Evolutionary conservation across 2,888 invertebrate species (phyloP).

Genomic region (Lepidocyrtinus sp.): DNA sequence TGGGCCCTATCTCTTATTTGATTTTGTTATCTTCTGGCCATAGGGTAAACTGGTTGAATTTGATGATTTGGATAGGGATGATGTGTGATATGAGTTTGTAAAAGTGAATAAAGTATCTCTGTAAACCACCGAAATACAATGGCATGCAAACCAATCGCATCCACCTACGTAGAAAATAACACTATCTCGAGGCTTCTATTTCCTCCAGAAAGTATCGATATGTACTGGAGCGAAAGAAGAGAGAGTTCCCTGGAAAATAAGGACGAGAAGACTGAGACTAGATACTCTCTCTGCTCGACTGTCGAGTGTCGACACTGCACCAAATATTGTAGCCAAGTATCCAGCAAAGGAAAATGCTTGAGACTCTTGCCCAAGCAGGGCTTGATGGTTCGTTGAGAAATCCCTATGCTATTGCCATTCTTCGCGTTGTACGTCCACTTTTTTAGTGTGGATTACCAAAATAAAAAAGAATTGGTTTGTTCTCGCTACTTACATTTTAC

Average conservation of each 20-base stretch:
- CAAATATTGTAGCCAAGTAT: background rate
- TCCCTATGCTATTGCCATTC: background rate
- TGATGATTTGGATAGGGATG: background rate
- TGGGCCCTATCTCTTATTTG: background rate
- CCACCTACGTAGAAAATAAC: slow-evolving; percentile 7
- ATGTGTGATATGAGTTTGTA: no score
- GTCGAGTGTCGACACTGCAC: no score
- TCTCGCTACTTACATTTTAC: no score
- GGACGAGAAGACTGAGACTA: background rate
- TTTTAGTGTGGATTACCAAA: background rate
- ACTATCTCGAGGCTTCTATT: background rate
- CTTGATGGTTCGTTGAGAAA: background rate
- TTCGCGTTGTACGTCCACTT: background rate
- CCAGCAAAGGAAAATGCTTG: no score
- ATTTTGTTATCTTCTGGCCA: slow-evolving; percentile 4
- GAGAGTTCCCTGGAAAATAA: background rate
- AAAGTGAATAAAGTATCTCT: background rate
- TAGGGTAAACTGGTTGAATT: background rate
- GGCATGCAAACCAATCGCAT: background rate
- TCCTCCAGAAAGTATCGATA: slow-evolving; percentile 33
- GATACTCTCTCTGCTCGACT: no score
- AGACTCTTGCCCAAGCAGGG: no score
- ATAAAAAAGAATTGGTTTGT: background rate
- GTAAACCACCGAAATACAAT: background rate
- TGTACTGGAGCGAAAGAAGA: slow-evolving; percentile 17